Conservation (phyloP, 2,797 vertebrate species). For the Melanotaenia boesemani region DNA sequence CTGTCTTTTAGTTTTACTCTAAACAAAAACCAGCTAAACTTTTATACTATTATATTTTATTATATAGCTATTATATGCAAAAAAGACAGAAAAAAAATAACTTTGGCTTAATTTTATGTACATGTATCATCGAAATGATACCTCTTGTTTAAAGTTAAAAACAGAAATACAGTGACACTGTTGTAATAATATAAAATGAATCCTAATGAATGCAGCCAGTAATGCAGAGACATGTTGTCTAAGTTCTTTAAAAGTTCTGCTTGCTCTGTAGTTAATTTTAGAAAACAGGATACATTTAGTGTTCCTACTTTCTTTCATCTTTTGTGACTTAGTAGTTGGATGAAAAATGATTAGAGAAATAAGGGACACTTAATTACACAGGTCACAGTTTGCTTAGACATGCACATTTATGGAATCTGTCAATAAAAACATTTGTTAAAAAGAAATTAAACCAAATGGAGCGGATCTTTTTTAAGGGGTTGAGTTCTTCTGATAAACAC, state of each 20-base stretch:
- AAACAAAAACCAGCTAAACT: too few relatives aligned
- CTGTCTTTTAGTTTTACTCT: background rate
- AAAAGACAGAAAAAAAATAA: too few relatives aligned
- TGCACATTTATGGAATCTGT: background rate
- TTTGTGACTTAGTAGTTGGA: background rate
- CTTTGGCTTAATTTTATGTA: too few relatives aligned
- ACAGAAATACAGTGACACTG: conserved; percentile 59
- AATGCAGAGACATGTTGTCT: conserved; percentile 57
- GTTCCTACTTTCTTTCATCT: conserved; percentile 3
- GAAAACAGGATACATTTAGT: conserved; percentile 13
- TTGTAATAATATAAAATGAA: conserved; percentile 53
- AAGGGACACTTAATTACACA: background rate
- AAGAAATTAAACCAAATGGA: conserved; percentile 7
- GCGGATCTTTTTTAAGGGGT: background rate
- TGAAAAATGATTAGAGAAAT: conserved; percentile 19
- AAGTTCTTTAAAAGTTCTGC: conserved; percentile 33
- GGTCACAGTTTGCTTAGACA: conserved; percentile 1
- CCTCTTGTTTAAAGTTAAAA: conserved; percentile 57
- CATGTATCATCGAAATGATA: background rate
- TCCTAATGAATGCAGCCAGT: conserved; percentile 57
- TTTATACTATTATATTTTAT: too few relatives aligned
- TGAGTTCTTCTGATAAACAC: conserved; percentile 17
- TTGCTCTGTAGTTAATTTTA: conserved; percentile 24
- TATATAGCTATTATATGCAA: background rate
- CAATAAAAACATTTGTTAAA: conserved; percentile 1